Evolutionary conservation across 2,888 invertebrate species (phyloP), one percentile per base, ranked within the genome.

Genomic region (Pristionchus exspectatus): DNA sequence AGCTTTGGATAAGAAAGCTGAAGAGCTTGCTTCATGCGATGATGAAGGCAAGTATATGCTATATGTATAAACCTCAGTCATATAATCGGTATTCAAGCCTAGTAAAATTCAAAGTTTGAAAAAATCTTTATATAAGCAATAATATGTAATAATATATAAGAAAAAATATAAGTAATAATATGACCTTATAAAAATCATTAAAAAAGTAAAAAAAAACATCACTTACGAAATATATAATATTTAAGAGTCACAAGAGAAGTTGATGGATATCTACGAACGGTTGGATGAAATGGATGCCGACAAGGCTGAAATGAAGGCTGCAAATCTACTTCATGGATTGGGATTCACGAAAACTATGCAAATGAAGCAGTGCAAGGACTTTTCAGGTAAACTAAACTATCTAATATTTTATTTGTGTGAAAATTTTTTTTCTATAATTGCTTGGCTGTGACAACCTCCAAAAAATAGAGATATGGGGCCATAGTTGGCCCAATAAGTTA

Each of bases 201-300:
- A 50, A 50, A 50, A 9, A 50, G 38, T 50, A 50, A 10, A 7
- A 7, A 50, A 50, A 50, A 7, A 50, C 44, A 50, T 50, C 44
- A 50, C 9, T 0, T 50, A 50, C 30, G 27, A 69, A 69, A 69
- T 69, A 69, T 50, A 50, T 7, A 9, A 1, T n/a, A n/a, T 69
- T 92, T 18, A 95, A 97, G 97, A 97, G 95, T 97, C 97, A 88
- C 98, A 99, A 95, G 98, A 99, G 94, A 97, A 98, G 95, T 96
- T 99, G 93, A 97, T 99, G 97, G 99, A 99, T 95, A 97, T 99
- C 44, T 99, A 99, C 95, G 99, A 99, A 94, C 97, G 99, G 38
- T 96, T 99, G 94, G 99, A 99, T 92, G 99, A 99, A 92, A 97
- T 99, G 96, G 97, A 97, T 91, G 98, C 99, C 0, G 98, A 98